Evolutionary conservation across 2,797 vertebrate species (phyloP), one percentile per base, ranked within the genome.

Genomic region (Cryptoblepharus egeriae): DNA sequence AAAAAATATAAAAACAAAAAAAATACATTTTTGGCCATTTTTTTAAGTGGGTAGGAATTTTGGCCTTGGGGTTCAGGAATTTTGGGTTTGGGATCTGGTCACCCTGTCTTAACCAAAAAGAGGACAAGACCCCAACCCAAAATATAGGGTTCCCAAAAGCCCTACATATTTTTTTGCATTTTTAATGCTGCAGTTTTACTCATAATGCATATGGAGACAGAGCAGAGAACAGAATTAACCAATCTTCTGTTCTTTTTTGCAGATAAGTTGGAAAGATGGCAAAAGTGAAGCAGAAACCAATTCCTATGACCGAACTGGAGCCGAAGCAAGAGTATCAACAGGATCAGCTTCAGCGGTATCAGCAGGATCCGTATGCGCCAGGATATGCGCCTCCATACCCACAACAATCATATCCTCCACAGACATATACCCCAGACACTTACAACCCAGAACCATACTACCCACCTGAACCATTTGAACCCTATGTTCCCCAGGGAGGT

Each of bases 251-350:
- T 57, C 0, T 16, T 18, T 35, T 35, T 13, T 58, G 24, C 84
- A 93, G 91, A 85, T 1, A 57, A 72, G 68, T 61, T 0, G 55
- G 49, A 0, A 81, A 24, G 79, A 94, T 94, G 93, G 1, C 87
- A 0, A 77, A 49, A 0, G 84, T 88, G 83, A 92, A 90, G 78
- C 0, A 0, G 0, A 63, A 3, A 37, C 81, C 92, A 1, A 86
- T 92, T 1, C 93, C 93, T 1, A 30, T 85, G 88, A 1, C 88
- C 0, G n/a, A 89, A 28, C 85, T 90, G 0, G 87, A 91, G 3
- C 70, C 79, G 0, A 64, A 1, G 0, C 70, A 0, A 0, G 70
- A 86, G 3, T 0, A 32, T 6, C 2, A 0, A 58, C 30, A 2
- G 64, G 20, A 5, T n/a, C n/a, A n/a, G 77, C 70, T 10, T 5